A percentile compares a stretch with the other conserved stretches of the same genome.
Conservation (phyloP, 2,797 vertebrate genomes). For the Betta splendens region DNA sequence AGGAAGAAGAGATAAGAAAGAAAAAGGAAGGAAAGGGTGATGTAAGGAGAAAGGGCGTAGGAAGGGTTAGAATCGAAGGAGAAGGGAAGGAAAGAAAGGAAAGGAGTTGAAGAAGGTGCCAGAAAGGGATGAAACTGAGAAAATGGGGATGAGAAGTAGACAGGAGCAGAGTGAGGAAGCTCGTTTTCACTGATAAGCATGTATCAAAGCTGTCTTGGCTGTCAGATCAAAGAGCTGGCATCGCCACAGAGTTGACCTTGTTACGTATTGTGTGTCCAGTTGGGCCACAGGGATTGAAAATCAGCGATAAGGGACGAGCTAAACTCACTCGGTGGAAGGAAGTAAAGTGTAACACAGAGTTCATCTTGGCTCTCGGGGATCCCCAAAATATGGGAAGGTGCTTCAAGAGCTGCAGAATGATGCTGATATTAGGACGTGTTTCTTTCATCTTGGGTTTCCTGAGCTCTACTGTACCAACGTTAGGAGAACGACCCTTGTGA, state of each 20-base stretch:
- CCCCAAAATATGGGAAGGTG: constrained; percentile 11
- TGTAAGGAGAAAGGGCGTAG: constrained; percentile 36
- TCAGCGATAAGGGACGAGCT: constrained; percentile 49
- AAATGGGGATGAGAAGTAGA: constrained; percentile 40
- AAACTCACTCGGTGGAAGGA: constrained; percentile 30
- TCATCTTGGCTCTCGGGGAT: constrained; percentile 43
- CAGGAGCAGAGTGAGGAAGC: constrained; percentile 45
- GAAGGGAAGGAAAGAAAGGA: constrained; percentile 7
- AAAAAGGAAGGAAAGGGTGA: constrained; percentile 25
- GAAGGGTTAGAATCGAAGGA: constrained; percentile 41
- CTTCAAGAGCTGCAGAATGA: constrained; percentile 17
- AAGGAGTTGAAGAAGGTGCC: constrained; percentile 25
- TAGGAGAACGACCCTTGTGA: background rate
- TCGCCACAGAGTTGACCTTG: constrained; percentile 48
- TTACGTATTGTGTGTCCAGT: constrained; percentile 42
- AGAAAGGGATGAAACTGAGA: constrained; percentile 42
- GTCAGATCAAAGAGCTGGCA: constrained; percentile 68
- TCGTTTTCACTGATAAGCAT: constrained; percentile 63
- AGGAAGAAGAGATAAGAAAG: constrained; percentile 41
- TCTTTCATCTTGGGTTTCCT: constrained; percentile 14
- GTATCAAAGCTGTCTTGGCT: constrained; percentile 62
- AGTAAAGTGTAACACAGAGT: constrained; percentile 38
- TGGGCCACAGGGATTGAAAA: constrained; percentile 48
- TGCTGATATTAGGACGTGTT: constrained; percentile 19
- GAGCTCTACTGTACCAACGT: background rate